Base-by-base conservation (phyloP, 2,888 invertebrate genomes). In the Aphelenchoides bicaudatus region DNA sequence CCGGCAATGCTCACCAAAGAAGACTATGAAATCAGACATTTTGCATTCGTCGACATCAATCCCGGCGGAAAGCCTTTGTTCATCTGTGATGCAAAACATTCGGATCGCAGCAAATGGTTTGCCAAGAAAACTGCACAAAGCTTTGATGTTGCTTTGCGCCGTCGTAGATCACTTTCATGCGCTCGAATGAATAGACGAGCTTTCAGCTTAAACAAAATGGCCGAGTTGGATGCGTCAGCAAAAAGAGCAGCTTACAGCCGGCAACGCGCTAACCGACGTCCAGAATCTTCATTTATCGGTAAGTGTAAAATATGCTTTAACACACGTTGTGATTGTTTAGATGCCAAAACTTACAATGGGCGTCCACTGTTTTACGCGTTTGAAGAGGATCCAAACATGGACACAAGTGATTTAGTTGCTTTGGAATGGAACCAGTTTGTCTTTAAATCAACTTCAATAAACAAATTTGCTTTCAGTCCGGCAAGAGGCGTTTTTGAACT, bases 131-230 rank as follows among this genome's bases (percentile, higher is more conserved):
- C 31, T 19, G 16, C 52, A 13, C 52, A 51, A 3, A 51, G 52
- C 37, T 51, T 51, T 16, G 52, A 51, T 29, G 31, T 39, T 1
- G 39, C 52, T n/a, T 29, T 51, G 8, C 52, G 37, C 2, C 52
- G 52, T 34, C 52, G 52, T 6, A 1, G 38, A 37, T 34, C 37
- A 3, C 31, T 51, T n/a, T 29, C 52, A 13, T 37, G 21, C 1
- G 37, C 31, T 2, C 51, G 52, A 13, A 3, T 51, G 38, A 51
- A 51, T 34, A 37, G 52, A 1, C 52, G 52, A 16, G 52, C 52
- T 8, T 51, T 34, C 52, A 51, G 52, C 3, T 37, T 51, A 39
- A 51, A 28, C 28, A 13, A 39, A 34, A 37, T 51, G 23, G 37
- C 37, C 34, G 52, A 51, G 25, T 34, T 21, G 37, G 37, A 51